Conservation (phyloP, 2,797 vertebrate genomes). For the Denticeps clupeoides region DNA sequence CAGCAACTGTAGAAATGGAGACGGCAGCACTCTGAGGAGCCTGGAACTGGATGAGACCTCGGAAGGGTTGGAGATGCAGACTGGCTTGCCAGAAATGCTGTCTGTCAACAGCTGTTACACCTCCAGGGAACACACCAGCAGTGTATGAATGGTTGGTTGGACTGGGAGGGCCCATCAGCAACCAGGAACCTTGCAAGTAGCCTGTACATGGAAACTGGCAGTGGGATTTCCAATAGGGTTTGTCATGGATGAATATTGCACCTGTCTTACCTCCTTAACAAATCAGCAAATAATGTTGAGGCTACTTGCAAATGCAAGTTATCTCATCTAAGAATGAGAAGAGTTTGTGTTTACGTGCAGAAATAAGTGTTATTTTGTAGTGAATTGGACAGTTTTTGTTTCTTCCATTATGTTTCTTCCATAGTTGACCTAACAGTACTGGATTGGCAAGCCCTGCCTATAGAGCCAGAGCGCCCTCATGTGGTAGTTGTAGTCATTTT, state of each 20-base stretch:
- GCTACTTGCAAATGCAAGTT: neutral
- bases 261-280: neutral
- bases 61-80: constrained; percentile 58
- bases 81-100: constrained; percentile 55
- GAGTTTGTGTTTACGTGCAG: neutral
- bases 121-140: constrained; percentile 76
- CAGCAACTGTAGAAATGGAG: constrained; percentile 69
- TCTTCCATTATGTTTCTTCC: neutral
- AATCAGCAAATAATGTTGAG: constrained; percentile 1
- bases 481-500: constrained; percentile 5
- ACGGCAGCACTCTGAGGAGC: constrained; percentile 49
- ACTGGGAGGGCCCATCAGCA: too few species aligned
- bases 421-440: neutral
- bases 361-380: neutral
- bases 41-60: constrained; percentile 62
- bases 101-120: constrained; percentile 71
- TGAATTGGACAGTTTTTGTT: neutral
- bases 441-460: neutral
- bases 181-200: neutral
- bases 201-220: neutral
- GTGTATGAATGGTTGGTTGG: constrained; percentile 26
- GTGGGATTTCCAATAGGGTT: neutral
- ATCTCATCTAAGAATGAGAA: neutral
- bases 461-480: constrained; percentile 5
- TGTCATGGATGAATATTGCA: neutral